A percentile compares a stretch with the other conserved stretches of the same genome.
Conservation (phyloP, 2,888 invertebrate genomes). For the Ecdyonurus torrentis region DNA sequence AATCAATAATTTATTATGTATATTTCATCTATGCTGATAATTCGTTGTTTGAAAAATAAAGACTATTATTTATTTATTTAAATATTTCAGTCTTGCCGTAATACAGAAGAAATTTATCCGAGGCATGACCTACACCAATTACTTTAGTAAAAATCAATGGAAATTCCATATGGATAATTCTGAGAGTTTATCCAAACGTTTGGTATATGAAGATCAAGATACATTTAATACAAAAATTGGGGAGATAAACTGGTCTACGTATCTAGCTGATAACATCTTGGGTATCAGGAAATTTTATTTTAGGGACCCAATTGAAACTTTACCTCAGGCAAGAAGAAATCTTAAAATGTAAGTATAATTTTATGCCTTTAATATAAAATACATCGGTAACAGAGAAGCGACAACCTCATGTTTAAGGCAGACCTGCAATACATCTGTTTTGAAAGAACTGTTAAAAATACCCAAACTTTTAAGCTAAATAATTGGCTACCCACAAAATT, state of each 20-base stretch:
- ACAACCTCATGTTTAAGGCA: too few species aligned
- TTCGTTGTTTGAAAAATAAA: too few species aligned
- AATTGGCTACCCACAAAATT: too few species aligned
- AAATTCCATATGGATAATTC: slow-evolving; percentile 23
- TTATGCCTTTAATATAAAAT: too few species aligned
- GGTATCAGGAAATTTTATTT: slow-evolving; percentile 32
- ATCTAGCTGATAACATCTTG: slow-evolving; percentile 32
- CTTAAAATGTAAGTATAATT: slow-evolving; percentile 16
- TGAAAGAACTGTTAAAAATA: too few species aligned
- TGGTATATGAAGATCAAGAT: slow-evolving; percentile 21
- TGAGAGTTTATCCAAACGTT: slow-evolving; percentile 19
- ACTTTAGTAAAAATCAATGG: slow-evolving; percentile 35
- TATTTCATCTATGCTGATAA: too few species aligned
- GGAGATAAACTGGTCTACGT: slow-evolving; percentile 31
- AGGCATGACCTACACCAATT: slow-evolving; percentile 29
- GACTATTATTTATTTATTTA: too few species aligned
- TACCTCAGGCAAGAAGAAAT: slow-evolving; percentile 20
- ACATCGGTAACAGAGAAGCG: too few species aligned
- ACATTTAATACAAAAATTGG: slow-evolving; percentile 31
- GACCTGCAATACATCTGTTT: too few species aligned
- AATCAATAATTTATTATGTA: too few species aligned
- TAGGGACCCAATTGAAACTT: slow-evolving; percentile 27
- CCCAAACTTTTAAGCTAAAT: too few species aligned
- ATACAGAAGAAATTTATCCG: slow-evolving; percentile 30
- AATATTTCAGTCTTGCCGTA: slow-evolving; percentile 28